phyloP scores from a whole-genome alignment of 2,797 vertebrate genomes.

The Anolis apletophallus region DNA sequence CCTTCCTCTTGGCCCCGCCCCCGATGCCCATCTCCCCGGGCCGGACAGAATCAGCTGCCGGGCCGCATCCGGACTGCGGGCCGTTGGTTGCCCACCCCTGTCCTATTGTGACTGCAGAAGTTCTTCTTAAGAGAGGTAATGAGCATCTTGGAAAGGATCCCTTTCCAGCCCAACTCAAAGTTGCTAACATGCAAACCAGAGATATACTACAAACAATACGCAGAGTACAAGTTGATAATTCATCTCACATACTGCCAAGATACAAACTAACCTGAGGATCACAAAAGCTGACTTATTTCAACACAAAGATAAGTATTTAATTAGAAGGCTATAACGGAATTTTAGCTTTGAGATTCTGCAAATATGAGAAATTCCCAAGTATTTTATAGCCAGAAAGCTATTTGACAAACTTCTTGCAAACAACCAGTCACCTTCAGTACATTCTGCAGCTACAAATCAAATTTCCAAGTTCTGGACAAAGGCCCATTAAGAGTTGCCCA shows the following conservation, averaged over 20 bases:
- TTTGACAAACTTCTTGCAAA: conserved; percentile 46
- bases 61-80: too few species aligned
- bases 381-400: conserved; percentile 17
- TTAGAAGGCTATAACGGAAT: conserved; percentile 19
- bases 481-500: conserved; percentile 67
- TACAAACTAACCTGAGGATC: not conserved
- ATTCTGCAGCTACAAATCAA: conserved; percentile 65
- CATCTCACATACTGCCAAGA: not conserved
- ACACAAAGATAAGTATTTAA: not conserved
- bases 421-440: conserved; percentile 48
- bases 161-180: not conserved
- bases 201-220: not conserved
- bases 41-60: too few species aligned
- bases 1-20: too few species aligned
- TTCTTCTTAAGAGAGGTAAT: not conserved
- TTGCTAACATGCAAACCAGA: not conserved
- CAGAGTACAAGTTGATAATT: not conserved
- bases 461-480: conserved; percentile 70
- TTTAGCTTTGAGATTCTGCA: conserved; percentile 29
- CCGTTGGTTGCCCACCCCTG: too few species aligned
- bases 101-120: not conserved
- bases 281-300: not conserved
- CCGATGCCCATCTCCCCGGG: too few species aligned
- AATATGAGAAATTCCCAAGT: conserved; percentile 42
- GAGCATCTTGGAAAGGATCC: not conserved